These are phyloP conservation scores for Drosophila pegasa DNA, from an alignment of 2,888 invertebrate species.

Conservation along the genomic window DNA sequence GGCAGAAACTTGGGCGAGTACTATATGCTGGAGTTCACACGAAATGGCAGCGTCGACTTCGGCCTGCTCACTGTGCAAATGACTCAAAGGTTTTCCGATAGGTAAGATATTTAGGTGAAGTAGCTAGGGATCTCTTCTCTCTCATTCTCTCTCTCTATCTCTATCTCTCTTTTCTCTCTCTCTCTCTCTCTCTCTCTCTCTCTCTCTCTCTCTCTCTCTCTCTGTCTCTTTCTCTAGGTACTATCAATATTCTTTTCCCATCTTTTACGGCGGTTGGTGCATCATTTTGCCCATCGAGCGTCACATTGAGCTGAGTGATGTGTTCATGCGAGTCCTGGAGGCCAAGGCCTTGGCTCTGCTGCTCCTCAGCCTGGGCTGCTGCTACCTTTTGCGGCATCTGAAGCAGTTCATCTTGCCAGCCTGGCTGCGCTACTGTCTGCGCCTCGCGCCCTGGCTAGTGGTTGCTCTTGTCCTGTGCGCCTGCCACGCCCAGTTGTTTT, in stretches of 20 bases:
- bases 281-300: slow-evolving; percentile 57
- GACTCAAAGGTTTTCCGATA: rapidly evolving
- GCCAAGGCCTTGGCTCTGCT: slow-evolving; percentile 6
- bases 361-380: neutral
- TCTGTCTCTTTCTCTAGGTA: too few species aligned
- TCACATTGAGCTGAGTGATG: neutral
- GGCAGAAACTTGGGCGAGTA: neutral
- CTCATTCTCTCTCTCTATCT: too few species aligned
- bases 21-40: slow-evolving; percentile 41
- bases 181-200: too few species aligned
- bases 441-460: slow-evolving; percentile 13
- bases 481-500: slow-evolving; percentile 46
- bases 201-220: too few species aligned
- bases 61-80: slow-evolving; percentile 27
- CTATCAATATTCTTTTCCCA: slow-evolving; percentile 50
- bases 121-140: too few species aligned
- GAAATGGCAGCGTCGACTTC: slow-evolving; percentile 51
- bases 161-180: too few species aligned
- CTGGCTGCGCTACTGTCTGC: neutral
- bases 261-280: slow-evolving; percentile 46
- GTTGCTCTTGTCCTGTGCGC: slow-evolving; percentile 18
- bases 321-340: slow-evolving; percentile 33
- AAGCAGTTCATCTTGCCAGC: neutral
- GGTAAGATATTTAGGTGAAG: neutral
- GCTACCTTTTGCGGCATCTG: neutral